phyloP scores from a whole-genome alignment of 2,888 invertebrate species.

The Alentia gelatinosa region DNA sequence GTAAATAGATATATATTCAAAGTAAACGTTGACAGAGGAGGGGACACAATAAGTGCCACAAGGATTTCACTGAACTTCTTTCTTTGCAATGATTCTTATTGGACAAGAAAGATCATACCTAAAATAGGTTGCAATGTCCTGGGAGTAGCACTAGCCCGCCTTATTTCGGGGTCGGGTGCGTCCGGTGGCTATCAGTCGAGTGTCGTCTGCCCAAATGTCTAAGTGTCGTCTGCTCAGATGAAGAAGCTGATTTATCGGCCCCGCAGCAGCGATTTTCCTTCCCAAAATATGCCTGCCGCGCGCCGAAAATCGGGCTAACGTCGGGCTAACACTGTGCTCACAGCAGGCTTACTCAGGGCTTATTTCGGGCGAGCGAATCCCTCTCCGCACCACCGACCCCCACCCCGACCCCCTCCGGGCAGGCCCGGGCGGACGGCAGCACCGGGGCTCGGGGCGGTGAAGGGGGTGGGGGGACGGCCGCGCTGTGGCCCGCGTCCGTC shows the following conservation, averaged over 20 bases:
- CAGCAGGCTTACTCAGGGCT: neutral
- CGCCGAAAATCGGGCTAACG: neutral
- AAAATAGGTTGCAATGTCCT: too few species aligned
- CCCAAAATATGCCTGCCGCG: neutral
- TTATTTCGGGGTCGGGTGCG: neutral
- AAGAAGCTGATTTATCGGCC: neutral
- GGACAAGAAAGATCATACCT: too few species aligned
- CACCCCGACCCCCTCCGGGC: too few species aligned
- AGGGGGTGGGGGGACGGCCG: neutral
- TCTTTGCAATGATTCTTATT: too few species aligned
- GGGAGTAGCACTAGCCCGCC: neutral
- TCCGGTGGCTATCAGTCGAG: neutral
- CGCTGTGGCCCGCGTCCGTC: neutral
- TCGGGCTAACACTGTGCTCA: neutral
- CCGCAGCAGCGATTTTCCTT: neutral
- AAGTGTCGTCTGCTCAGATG: neutral
- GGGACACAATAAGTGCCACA: too few species aligned
- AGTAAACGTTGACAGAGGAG: too few species aligned
- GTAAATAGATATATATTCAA: too few species aligned
- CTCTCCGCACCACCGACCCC: too few species aligned
- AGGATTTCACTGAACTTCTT: too few species aligned
- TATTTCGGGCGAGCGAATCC: neutral
- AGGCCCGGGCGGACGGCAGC: too few species aligned
- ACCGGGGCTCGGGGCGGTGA: too few species aligned
- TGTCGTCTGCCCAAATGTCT: neutral